phyloP scores from a whole-genome alignment of 1,140 invertebrate species.

The Trichonephila clavipes region DNA sequence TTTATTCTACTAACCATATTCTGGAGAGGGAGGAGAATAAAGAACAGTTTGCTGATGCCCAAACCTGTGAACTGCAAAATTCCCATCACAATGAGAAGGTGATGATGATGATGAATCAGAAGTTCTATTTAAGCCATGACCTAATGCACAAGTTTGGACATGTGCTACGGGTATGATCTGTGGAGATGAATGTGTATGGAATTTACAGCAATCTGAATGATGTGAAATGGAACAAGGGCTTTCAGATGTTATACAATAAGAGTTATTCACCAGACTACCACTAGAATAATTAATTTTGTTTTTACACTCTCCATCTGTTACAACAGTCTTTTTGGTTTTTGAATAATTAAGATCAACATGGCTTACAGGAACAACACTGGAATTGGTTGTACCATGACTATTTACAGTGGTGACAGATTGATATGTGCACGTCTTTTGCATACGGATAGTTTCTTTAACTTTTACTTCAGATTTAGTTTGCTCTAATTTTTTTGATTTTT shows the following conservation, averaged over 20 bases:
- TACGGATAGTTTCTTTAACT: slow-evolving; percentile 69
- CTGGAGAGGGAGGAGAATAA: slow-evolving; percentile 51
- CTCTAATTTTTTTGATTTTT: slow-evolving; percentile 62
- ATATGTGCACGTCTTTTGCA: slow-evolving; percentile 75
- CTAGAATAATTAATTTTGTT: slow-evolving; percentile 70
- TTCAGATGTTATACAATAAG: slow-evolving; percentile 61
- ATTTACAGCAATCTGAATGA: slow-evolving; percentile 53
- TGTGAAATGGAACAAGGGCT: slow-evolving; percentile 62
- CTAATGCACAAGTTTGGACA: slow-evolving; percentile 60
- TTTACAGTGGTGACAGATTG: slow-evolving; percentile 71
- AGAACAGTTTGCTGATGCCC: slow-evolving; percentile 63
- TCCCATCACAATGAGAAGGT: slow-evolving; percentile 59
- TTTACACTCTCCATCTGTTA: slow-evolving; percentile 64
- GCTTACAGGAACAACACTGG: slow-evolving; percentile 41
- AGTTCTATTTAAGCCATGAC: slow-evolving; percentile 46
- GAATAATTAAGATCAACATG: slow-evolving; percentile 64
- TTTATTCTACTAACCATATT: slow-evolving; percentile 50
- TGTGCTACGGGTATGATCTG: slow-evolving; percentile 67
- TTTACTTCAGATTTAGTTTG: slow-evolving; percentile 73
- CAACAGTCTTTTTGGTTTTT: slow-evolving; percentile 74
- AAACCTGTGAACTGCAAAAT: slow-evolving; percentile 62
- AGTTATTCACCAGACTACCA: slow-evolving; percentile 59
- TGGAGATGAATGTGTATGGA: slow-evolving; percentile 47
- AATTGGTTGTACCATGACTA: slow-evolving; percentile 61
- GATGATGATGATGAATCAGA: slow-evolving; percentile 50